Base-by-base conservation (phyloP, 2,888 invertebrate species). In the Icerya purchasi region DNA sequence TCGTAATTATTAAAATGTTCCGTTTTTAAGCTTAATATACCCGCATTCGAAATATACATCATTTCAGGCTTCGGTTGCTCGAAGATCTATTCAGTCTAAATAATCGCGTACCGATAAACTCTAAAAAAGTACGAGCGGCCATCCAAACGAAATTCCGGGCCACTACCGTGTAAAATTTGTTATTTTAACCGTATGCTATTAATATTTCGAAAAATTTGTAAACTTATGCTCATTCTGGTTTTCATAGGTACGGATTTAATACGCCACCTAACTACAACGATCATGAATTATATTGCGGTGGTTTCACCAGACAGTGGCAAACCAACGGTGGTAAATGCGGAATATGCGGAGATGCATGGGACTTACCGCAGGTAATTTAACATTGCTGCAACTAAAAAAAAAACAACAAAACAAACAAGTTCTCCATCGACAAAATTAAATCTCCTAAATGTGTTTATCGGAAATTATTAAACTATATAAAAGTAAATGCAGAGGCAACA, bases 251-350 rank as follows among this genome's bases (percentile, higher is more conserved):
- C 72, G 90, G 89, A 61, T 91, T 90, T 72, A 79, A 82, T 69
- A 87, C 89, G 1, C 87, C 87, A 1, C 84, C 84, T 68, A 85
- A 91, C 72, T 90, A 89, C 73, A 88, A 90, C 70, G 90, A 91
- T 72, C 84, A 89, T 70, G 87, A 90, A 69, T 76, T 84, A 2
- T 90, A 83, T 72, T 90, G 90, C 70, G 90, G 90, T 0, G 90
- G 90, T 10, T 87, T 83, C 70, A 77, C 82, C n/a, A 75, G 85
- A 57, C 89, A 89, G 68, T 86, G 86, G 84, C 78, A 80, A 66
- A 78, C 74, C 61, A 90, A 90, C 68, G 79, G 76, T 2, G 90
- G 90, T 0, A 85, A 86, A 69, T 90, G 90, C 68, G 90, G 90
- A 1, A 79, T 87, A 54, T 89, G 89, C 67, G 89, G 89, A 1